Base-by-base conservation (phyloP, 2,113 vertebrate species). In the Dolichallabes microphthalmus region DNA sequence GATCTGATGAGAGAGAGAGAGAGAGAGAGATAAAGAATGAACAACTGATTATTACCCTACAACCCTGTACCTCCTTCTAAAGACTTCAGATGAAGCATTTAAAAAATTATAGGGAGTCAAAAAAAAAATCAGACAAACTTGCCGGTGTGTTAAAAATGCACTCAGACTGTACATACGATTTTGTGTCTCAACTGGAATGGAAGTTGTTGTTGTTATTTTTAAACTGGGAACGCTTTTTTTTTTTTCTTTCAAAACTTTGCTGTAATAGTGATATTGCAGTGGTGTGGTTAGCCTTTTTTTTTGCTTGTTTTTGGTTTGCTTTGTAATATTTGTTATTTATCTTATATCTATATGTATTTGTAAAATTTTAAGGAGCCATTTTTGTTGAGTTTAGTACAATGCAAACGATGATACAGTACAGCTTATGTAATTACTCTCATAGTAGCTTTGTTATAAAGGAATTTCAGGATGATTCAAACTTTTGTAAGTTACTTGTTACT, bases 1-100 rank as follows among this genome's bases (percentile, higher is more conserved):
- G 0, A 91, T 97, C 86, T 99, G 96, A 91, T 58, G 73, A 91
- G 52, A 82, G 80, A 61, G 53, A 32, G 22, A 75, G 22, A 61
- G 32, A 71, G 39, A 84, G 12, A 75, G 63, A 71, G 39, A 75
- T 2, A 17, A 50, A 52, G 55, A 60, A 55, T 7, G 76, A 80
- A 35, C 22, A 73, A 25, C 20, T 17, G 53, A 55, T 57, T 55
- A 27, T 17, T 30, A 25, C 25, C 64, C 57, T 22, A 81, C n/a
- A 69, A 45, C 50, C 74, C n/a, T n/a, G 35, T 52, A 64, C 71
- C 71, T 74, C 64, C 50, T 86, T 77, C 75, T 50, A 61, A 80
- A 60, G 63, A 80, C 82, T 76, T 35, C 35, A 73, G 68, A 81
- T 52, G 68, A 69, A 83, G 66, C 39, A 55, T 63, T 15, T 17